A percentile compares a stretch with the other conserved stretches of the same genome.
These are phyloP conservation scores for Chiridota heheva DNA, from an alignment of 35 echinoderm and acorn worm genomes.

Conservation along the genomic window DNA sequence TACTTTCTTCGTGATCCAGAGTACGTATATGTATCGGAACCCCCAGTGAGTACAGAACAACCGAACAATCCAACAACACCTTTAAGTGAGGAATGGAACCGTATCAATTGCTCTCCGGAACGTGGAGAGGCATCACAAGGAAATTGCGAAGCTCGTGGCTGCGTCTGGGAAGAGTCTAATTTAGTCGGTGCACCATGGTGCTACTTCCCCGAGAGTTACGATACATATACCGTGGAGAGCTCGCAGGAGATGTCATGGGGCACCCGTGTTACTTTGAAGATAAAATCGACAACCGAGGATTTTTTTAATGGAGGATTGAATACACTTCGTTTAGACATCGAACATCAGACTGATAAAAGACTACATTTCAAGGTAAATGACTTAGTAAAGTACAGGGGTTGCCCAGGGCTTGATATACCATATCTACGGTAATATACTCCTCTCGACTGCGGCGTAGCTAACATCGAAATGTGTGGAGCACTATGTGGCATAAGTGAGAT, in stretches of 20 bases:
- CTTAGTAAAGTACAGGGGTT: neutral
- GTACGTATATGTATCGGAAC: neutral
- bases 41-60: neutral
- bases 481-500: no score
- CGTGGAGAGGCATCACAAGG: neutral
- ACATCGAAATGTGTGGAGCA: no score
- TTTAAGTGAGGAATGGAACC: neutral
- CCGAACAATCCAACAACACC: neutral
- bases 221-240: neutral
- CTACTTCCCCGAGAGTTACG: conserved; percentile 1
- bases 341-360: neutral
- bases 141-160: conserved; percentile 1
- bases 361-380: conserved; percentile 24
- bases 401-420: neutral
- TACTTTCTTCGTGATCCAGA: conserved; percentile 43
- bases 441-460: neutral
- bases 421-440: neutral
- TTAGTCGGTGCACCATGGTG: neutral
- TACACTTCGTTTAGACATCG: conserved; percentile 3
- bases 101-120: conserved; percentile 11
- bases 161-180: neutral
- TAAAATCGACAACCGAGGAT: neutral
- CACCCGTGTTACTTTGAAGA: neutral
- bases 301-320: neutral
- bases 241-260: neutral